Conservation (phyloP, 2,113 vertebrate species). For the Odobenus rosmarus region DNA sequence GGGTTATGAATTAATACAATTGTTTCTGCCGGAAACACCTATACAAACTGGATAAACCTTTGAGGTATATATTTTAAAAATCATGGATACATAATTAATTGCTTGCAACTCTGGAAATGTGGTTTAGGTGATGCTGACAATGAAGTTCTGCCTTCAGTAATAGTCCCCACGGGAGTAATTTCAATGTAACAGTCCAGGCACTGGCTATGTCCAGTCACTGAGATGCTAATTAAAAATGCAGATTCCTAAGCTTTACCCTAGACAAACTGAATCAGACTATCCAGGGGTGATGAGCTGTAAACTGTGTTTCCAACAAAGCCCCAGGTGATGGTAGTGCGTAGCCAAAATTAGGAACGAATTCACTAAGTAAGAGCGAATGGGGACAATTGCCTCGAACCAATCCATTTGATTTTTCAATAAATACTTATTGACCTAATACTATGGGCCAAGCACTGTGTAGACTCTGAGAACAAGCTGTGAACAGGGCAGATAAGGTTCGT, state of each 20-base stretch:
- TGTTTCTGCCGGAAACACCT: background rate
- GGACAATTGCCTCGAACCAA: constrained; percentile 14
- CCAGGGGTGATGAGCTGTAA: constrained; percentile 66
- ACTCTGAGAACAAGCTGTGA: background rate
- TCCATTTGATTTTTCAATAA: constrained; percentile 13
- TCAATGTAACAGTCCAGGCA: background rate
- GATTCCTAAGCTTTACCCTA: constrained; percentile 55
- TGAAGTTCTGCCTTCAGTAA: background rate
- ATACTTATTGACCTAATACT: constrained; percentile 48
- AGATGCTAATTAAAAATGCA: constrained; percentile 68
- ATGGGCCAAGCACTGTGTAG: background rate
- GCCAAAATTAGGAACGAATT: constrained; percentile 55
- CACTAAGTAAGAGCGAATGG: constrained; percentile 36
- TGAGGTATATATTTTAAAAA: background rate
- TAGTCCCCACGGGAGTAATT: background rate
- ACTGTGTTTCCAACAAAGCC: constrained; percentile 52
- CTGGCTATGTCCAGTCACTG: constrained; percentile 32
- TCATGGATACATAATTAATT: constrained; percentile 3
- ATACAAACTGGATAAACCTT: background rate
- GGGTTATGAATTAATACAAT: background rate
- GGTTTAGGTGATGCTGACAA: background rate
- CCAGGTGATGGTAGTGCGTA: constrained; percentile 19
- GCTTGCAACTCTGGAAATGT: background rate
- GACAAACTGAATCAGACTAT: constrained; percentile 51
- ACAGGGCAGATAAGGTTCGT: background rate